A percentile compares a stretch with the other conserved stretches of the same genome.
Evolutionary conservation across 1,140 invertebrate genomes (phyloP).

Genomic region (Ooceraea biroi): DNA sequence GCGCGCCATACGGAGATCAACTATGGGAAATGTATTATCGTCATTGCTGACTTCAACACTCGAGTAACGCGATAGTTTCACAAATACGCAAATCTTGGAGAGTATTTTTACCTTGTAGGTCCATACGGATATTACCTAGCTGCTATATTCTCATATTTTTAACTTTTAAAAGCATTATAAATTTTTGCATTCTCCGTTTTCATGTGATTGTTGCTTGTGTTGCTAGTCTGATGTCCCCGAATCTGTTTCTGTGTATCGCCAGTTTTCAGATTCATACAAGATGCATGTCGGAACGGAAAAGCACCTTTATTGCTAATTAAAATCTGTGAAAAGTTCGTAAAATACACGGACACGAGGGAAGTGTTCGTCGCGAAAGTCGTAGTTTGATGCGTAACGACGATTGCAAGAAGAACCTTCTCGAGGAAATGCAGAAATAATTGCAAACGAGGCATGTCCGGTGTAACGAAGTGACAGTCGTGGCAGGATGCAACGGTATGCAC

Average conservation of each 20-base stretch:
- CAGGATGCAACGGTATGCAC: constrained; percentile 71
- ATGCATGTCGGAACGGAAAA: too few species aligned
- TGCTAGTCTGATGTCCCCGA: too few species aligned
- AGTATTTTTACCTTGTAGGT: neutral
- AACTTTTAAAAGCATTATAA: too few species aligned
- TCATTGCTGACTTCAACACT: neutral
- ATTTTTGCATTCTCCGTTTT: too few species aligned
- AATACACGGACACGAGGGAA: neutral
- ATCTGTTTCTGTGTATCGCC: too few species aligned
- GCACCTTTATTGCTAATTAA: too few species aligned
- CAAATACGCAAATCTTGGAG: neutral
- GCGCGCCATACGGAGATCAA: neutral
- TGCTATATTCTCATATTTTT: too few species aligned
- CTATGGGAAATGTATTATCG: neutral
- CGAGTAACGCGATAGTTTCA: neutral
- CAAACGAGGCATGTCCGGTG: constrained; percentile 73
- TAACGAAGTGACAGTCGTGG: constrained; percentile 62
- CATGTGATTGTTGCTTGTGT: too few species aligned
- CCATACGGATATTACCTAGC: too few species aligned
- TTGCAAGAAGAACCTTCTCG: constrained; percentile 44
- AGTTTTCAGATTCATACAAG: too few species aligned
- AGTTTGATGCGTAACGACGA: constrained; percentile 4
- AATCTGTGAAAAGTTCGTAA: constrained; percentile 4
- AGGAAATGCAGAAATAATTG: constrained; percentile 75
- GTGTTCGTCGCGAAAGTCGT: constrained; percentile 20